Base-by-base conservation (phyloP, 2,888 invertebrate genomes). In the Mylabris sibirica region DNA sequence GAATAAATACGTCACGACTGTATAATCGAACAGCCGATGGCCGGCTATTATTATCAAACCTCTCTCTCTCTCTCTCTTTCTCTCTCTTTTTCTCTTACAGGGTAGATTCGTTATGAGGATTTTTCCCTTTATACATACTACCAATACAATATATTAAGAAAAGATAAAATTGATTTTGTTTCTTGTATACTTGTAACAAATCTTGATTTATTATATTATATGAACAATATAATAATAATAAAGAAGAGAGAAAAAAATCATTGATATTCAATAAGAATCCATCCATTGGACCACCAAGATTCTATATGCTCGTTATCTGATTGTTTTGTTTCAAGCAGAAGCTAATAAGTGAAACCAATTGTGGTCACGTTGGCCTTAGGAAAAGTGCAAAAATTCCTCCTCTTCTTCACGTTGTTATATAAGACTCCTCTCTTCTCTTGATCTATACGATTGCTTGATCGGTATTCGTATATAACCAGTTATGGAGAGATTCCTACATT, bases 1-100 rank as follows among this genome's bases (percentile, higher is more conserved):
- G 59, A 69, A 66, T 66, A 60, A 66, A 66, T 66, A 60, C 65
- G 65, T 69, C 69, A 69, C 69, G 69, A 64, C 30, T 59, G 57
- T 22, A 57, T 64, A 64, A 64, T 64, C 26, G 34, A 26, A 63
- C 53, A 44, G 62, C 44, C 35, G 38, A 62, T 38, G 22, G 62
- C 22, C 14, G 26, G 63, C 8, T n/a, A 53, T 53, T 38, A 24
- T 60, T 65, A 41, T 57, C 14, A 57, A 30, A 62, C 20, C 30
- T 30, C n/a, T n/a, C n/a, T n/a, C n/a, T n/a, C n/a, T n/a, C n/a
- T 30, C 30, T 30, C 30, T 30, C 30, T 30, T 30, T 6, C 30
- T 30, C 30, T n/a, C 5, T 30, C 30, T 30, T 20, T 41, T 41
- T 57, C 38, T 22, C 61, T 66, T 66, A 63, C 66, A 63, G 61